Evolutionary conservation across 1,140 invertebrate genomes (phyloP).

Genomic region (Streblospio benedicti): DNA sequence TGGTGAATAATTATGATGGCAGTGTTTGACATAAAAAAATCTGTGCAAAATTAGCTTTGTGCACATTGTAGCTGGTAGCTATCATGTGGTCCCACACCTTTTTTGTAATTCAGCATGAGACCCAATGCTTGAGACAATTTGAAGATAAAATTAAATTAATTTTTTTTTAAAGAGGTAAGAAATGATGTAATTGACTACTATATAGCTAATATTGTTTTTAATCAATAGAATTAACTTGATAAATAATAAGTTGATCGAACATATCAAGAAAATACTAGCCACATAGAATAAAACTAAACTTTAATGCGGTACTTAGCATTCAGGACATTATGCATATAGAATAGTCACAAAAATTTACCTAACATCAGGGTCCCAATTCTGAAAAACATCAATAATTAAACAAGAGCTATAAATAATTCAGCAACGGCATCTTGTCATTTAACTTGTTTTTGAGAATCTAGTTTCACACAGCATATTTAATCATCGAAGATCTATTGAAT

Average conservation of each 20-base stretch:
- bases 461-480: neutral
- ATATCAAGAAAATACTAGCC: neutral
- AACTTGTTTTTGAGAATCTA: neutral
- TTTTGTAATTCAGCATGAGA: no score
- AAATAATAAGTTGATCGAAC: neutral
- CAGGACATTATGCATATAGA: neutral
- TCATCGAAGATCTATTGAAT: neutral
- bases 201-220: no score
- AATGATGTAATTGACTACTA: no score
- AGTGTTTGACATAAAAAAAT: no score
- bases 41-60: no score
- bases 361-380: conserved; percentile 93
- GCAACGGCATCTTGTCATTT: neutral
- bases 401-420: neutral
- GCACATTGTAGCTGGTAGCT: no score
- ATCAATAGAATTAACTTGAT: neutral
- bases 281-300: no score
- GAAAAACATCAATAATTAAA: conserved; percentile 18
- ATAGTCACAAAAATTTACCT: conserved; percentile 42
- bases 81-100: no score
- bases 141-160: no score
- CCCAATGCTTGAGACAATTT: no score
- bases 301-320: neutral
- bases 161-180: no score
- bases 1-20: no score